Percentiles rank a stretch among this genome's conserved stretches.
Conservation (phyloP, 2,113 vertebrate genomes). For the Rhodinocichla rosea region DNA sequence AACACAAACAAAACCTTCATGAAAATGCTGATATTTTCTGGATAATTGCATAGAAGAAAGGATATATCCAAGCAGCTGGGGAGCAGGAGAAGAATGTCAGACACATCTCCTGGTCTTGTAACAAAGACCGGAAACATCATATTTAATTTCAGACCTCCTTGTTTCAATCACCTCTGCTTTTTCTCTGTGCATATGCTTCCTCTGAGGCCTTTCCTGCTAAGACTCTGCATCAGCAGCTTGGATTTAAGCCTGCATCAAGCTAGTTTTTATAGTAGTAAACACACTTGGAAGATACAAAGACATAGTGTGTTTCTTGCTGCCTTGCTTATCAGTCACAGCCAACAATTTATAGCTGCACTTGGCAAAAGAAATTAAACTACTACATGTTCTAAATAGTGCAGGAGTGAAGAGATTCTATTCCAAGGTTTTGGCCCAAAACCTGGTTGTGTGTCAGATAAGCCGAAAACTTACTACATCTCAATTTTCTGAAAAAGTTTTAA, state of each 20-base stretch:
- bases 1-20: not conserved
- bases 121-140: not conserved
- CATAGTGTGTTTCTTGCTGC: not conserved
- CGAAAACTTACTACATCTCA: not conserved
- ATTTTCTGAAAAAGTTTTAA: not conserved
- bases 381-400: not conserved
- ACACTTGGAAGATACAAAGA: not conserved
- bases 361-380: not conserved
- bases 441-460: not conserved
- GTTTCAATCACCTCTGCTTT: not conserved
- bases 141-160: not conserved
- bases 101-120: not conserved
- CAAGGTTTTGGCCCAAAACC: not conserved
- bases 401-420: not conserved
- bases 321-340: not conserved
- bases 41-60: not conserved
- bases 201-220: not conserved
- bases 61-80: not conserved
- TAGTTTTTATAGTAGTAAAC: not conserved
- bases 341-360: not conserved
- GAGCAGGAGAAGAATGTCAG: not conserved
- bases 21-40: not conserved
- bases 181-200: not conserved
- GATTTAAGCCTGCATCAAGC: slow-evolving; percentile 21
- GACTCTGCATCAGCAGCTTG: not conserved